Evolutionary conservation across 1,140 invertebrate species (phyloP).

Genomic region (Cyclargus thomasi): DNA sequence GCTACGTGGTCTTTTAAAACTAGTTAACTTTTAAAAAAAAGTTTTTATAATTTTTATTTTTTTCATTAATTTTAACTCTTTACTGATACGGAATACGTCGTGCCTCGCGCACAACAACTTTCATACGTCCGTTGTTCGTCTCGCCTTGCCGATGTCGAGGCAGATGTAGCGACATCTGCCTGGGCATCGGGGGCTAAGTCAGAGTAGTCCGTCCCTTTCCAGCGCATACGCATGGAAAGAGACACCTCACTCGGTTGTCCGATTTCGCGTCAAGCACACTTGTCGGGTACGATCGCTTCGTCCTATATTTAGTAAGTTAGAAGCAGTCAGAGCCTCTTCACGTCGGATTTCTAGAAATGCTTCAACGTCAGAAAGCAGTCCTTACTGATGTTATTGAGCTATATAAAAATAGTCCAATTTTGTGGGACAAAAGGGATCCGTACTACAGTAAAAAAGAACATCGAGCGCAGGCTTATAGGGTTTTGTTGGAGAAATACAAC

Average conservation of each 20-base stretch:
- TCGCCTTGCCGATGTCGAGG: too few relatives aligned
- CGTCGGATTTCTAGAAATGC: not conserved
- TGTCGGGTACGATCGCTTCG: not conserved
- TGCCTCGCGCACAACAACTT: too few relatives aligned
- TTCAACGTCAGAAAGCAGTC: not conserved
- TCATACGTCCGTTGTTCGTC: too few relatives aligned
- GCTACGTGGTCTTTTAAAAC: too few relatives aligned
- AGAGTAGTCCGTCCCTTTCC: not conserved
- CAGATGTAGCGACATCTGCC: too few relatives aligned
- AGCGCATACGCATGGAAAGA: not conserved
- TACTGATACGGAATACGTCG: too few relatives aligned
- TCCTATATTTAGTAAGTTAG: not conserved
- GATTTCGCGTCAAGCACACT: not conserved
- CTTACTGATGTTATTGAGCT: not conserved
- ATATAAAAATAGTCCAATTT: conserved; percentile 27
- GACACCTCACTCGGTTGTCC: not conserved
- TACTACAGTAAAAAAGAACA: conserved; percentile 21
- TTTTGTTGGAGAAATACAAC: conserved; percentile 26
- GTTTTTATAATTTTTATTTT: too few relatives aligned
- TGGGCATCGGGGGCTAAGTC: too few relatives aligned
- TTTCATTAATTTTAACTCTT: too few relatives aligned
- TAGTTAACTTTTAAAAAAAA: too few relatives aligned
- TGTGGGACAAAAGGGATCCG: conserved; percentile 24
- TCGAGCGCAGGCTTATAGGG: conserved; percentile 14
- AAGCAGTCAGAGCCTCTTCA: too few relatives aligned